Evolutionary conservation across 2,888 invertebrate genomes (phyloP).

Genomic region (Galeruca laticollis): DNA sequence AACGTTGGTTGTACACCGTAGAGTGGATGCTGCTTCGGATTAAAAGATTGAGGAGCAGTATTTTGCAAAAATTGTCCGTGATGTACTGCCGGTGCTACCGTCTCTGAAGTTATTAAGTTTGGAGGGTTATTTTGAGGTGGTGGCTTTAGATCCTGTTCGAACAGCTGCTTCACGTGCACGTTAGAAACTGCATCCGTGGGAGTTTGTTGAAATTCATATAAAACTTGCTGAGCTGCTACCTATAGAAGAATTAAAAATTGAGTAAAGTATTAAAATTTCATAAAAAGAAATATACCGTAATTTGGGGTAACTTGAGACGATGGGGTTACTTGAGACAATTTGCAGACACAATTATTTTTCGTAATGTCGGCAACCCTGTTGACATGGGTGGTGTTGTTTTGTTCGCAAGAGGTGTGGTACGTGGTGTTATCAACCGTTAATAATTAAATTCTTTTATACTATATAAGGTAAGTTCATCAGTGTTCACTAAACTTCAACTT

Average conservation of each 20-base stretch:
- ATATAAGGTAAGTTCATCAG: too few species aligned
- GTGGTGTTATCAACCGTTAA: too few species aligned
- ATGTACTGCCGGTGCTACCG: conserved; percentile 54
- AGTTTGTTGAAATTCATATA: conserved; percentile 61
- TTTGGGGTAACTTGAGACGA: too few species aligned
- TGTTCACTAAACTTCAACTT: too few species aligned
- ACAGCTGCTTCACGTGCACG: conserved; percentile 53
- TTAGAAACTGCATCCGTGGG: conserved; percentile 59
- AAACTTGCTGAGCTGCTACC: conserved; percentile 59
- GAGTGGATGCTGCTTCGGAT: conserved; percentile 48
- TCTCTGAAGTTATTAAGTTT: conserved; percentile 31
- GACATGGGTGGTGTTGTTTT: too few species aligned
- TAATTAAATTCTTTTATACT: too few species aligned
- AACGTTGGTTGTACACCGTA: conserved; percentile 40
- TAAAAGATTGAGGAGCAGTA: conserved; percentile 30
- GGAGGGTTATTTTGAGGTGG: conserved; percentile 19
- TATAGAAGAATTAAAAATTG: conserved; percentile 47
- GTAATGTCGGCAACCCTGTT: too few species aligned
- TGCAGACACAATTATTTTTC: too few species aligned
- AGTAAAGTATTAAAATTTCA: too few species aligned
- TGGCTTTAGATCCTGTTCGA: conserved; percentile 26
- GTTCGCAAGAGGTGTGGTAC: too few species aligned
- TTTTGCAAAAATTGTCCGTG: conserved; percentile 52
- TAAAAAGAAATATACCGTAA: too few species aligned
- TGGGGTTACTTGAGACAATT: too few species aligned